Base-by-base conservation (phyloP, 2,797 vertebrate species). In the Pelochelys cantorii region DNA sequence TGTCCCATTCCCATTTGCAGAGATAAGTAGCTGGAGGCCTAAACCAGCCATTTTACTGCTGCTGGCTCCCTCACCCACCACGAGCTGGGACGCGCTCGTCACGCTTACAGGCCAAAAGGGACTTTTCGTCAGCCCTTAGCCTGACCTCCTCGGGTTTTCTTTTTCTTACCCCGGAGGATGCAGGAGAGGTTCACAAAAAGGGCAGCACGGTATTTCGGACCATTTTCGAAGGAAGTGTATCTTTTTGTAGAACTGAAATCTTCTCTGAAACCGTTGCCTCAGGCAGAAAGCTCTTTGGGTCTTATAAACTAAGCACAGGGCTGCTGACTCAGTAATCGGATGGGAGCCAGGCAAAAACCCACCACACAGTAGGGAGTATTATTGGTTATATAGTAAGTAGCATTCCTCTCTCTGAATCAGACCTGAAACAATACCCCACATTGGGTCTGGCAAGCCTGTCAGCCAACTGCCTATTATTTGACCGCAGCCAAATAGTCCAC, bases 291-390 rank as follows among this genome's bases (percentile, higher is more conserved):
- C 86, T 93, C 94, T 65, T 3, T 77, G 92, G 91, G 94, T 53
- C 48, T 54, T 83, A 57, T 57, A 90, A 48, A 74, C 94, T 95
- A 89, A 94, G 84, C 92, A 94, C 93, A 27, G 86, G 29, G 17
- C 62, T 65, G 13, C 90, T 92, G 91, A 90, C 94, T 59, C 78
- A n/a, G 83, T 68, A 91, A 78, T 91, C 90, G 90, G 92, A 91
- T 2, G 86, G 90, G 83, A 93, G 86, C n/a, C 34, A 74, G 71
- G 12, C 22, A 11, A 74, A 37, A 74, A 74, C 71, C 71, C 22
- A 74, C 34, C 71, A 23, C 62, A 74, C 71, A 74, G 20, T 20
- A 25, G 37, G 22, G 71, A 42, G 31, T n/a, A 42, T 42, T 25
- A 74, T 42, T 25, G 37, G 71, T 23, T 13, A 37, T 25, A 37